Evolutionary conservation across 2,113 vertebrate genomes (phyloP), one percentile per base, ranked within the genome.

Genomic region (Pachyramphus minor): DNA sequence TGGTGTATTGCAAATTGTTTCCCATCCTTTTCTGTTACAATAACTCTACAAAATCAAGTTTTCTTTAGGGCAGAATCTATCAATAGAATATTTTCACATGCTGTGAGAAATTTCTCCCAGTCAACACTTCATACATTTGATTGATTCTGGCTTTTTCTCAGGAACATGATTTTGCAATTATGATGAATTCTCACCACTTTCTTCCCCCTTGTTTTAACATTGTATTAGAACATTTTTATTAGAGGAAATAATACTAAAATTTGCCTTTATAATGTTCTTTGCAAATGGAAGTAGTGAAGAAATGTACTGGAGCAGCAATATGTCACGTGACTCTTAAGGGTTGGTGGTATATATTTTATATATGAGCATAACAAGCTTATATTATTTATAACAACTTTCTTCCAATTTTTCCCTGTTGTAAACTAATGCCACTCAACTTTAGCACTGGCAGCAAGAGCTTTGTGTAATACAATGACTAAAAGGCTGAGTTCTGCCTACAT

Each of bases 11-110:
- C 16, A 59, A 93, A 50, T 45, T 77, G 17, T 74, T 91, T 82
- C 15, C 53, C 37, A 76, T 58, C 39, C 7, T 83, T 20, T 53
- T 37, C 63, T 76, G 13, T 90, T 83, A 74, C 41, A 88, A 50
- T 66, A 85, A 27, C 28, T 87, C 87, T 69, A 80, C 35, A 86
- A 71, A 86, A 49, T 12, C 17, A 52, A 41, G 16, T 72, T 90
- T 90, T 92, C 59, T 59, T 84, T 79, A 86, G 55, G 82, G 67
- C 4, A 94, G 59, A 93, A 89, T 73, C 53, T 80, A 77, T 92
- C 71, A 80, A 74, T 37, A 83, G 30, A 64, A 58, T 80, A 64
- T 74, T 90, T 94, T 68, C 63, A 69, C 33, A 42, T 18, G 8
- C 63, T 71, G 72, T 14, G 42, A 77, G 42, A 80, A 55, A 56